phyloP scores from a whole-genome alignment of 1,140 invertebrate genomes.

The Grapholita molesta region DNA sequence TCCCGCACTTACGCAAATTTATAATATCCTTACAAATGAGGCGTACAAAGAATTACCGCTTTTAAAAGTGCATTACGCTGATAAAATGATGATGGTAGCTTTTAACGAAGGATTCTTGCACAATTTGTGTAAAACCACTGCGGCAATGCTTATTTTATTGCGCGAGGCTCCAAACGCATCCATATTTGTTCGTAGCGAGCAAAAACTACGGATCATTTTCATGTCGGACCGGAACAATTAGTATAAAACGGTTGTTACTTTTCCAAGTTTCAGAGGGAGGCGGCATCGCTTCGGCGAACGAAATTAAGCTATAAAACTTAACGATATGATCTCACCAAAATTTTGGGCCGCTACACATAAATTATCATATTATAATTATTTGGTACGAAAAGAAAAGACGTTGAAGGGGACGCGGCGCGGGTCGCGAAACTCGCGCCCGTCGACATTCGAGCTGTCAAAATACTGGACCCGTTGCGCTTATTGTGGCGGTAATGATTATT shows the following conservation, averaged over 20 bases:
- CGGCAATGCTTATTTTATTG: constrained; percentile 18
- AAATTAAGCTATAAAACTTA: constrained; percentile 64
- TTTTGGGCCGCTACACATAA: constrained; percentile 33
- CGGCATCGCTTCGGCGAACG: constrained; percentile 34
- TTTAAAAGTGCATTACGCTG: constrained; percentile 25
- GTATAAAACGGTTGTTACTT: constrained; percentile 21
- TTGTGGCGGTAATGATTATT: constrained; percentile 62
- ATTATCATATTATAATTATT: constrained; percentile 49
- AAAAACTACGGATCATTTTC: constrained; percentile 32
- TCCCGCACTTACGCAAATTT: constrained; percentile 14
- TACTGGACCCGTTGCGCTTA: constrained; percentile 46
- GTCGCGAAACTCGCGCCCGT: constrained; percentile 22
- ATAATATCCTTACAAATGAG: constrained; percentile 14
- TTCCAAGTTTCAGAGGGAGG: constrained; percentile 8
- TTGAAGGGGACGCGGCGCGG: constrained; percentile 32
- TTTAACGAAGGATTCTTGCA: constrained; percentile 23
- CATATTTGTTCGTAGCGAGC: constrained; percentile 28
- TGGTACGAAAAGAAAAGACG: constrained; percentile 41
- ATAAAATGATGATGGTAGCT: constrained; percentile 21
- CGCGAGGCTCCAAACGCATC: constrained; percentile 25
- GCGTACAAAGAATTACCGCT: constrained; percentile 15
- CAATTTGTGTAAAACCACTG: constrained; percentile 24
- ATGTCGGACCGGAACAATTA: constrained; percentile 40
- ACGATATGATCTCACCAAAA: constrained; percentile 51
- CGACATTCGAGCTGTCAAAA: constrained; percentile 56